Conservation (phyloP, 1,140 invertebrate species). For the Drosophila baimaii region DNA sequence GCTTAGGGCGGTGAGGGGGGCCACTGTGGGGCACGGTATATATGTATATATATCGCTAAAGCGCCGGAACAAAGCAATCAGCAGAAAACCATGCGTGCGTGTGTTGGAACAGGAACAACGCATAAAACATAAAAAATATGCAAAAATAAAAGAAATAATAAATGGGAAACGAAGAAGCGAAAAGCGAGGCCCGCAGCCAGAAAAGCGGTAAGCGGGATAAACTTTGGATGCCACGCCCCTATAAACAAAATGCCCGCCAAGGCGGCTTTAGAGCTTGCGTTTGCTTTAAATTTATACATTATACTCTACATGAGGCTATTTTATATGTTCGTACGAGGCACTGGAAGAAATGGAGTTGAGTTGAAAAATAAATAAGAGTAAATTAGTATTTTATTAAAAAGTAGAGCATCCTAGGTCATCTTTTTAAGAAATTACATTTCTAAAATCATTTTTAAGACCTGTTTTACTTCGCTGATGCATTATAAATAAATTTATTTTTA, state of each 20-base stretch:
- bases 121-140: slow-evolving; percentile 62
- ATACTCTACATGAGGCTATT: slow-evolving; percentile 2
- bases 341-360: background rate
- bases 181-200: slow-evolving; percentile 6
- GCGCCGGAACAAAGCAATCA: slow-evolving; percentile 80
- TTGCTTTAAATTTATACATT: slow-evolving; percentile 43
- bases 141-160: slow-evolving; percentile 52
- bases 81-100: slow-evolving; percentile 61
- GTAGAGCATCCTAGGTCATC: too few species aligned
- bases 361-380: background rate
- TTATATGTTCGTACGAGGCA: slow-evolving; percentile 16
- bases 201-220: slow-evolving; percentile 28
- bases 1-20: background rate
- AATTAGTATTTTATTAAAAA: too few species aligned
- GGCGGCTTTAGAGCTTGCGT: slow-evolving; percentile 37
- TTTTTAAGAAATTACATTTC: too few species aligned
- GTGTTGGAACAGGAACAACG: slow-evolving; percentile 24
- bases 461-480: background rate
- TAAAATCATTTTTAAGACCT: too few species aligned
- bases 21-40: slow-evolving; percentile 25
- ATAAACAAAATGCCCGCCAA: slow-evolving; percentile 30
- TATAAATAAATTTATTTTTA: background rate
- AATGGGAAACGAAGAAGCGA: slow-evolving; percentile 21
- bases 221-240: slow-evolving; percentile 45
- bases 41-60: slow-evolving; percentile 60